Conservation (phyloP, 2,113 vertebrate genomes). For the Oncorhynchus tshawytscha region DNA sequence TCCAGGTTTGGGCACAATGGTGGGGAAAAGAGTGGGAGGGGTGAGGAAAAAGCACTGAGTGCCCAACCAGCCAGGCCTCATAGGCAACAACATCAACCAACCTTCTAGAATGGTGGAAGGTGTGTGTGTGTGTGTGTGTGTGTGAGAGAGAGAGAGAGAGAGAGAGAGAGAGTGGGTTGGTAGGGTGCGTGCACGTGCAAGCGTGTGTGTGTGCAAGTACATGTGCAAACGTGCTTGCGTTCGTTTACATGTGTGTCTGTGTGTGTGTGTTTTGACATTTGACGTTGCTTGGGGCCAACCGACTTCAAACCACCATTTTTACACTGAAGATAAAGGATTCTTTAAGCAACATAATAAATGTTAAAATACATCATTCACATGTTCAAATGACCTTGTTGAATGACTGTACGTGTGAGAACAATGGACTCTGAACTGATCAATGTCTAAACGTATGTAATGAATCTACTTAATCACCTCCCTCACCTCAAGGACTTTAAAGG, state of each 20-base stretch:
- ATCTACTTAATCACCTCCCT: not conserved
- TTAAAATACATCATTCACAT: too few species aligned
- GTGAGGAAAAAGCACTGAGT: not conserved
- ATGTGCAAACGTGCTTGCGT: too few species aligned
- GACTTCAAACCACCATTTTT: constrained; percentile 12
- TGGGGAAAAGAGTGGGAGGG: not conserved
- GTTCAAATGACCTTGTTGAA: too few species aligned
- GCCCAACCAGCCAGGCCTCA: not conserved
- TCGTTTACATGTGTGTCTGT: too few species aligned
- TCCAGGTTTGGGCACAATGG: not conserved
- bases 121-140: not conserved
- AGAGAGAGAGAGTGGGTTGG: too few species aligned
- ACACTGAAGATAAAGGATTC: too few species aligned
- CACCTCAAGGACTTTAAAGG: not conserved
- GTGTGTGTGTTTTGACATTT: constrained; percentile 21
- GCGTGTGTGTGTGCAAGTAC: too few species aligned
- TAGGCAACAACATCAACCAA: not conserved
- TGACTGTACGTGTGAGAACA: not conserved
- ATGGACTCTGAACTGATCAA: not conserved
- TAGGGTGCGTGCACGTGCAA: too few species aligned
- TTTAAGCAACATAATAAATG: too few species aligned
- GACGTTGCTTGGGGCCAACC: constrained; percentile 12
- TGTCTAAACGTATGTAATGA: not conserved
- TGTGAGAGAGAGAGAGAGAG: not conserved
- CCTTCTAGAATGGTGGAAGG: too few species aligned